These are phyloP conservation scores for Synergus gifuensis DNA, from an alignment of 2,888 invertebrate genomes.

Conservation along the genomic window DNA sequence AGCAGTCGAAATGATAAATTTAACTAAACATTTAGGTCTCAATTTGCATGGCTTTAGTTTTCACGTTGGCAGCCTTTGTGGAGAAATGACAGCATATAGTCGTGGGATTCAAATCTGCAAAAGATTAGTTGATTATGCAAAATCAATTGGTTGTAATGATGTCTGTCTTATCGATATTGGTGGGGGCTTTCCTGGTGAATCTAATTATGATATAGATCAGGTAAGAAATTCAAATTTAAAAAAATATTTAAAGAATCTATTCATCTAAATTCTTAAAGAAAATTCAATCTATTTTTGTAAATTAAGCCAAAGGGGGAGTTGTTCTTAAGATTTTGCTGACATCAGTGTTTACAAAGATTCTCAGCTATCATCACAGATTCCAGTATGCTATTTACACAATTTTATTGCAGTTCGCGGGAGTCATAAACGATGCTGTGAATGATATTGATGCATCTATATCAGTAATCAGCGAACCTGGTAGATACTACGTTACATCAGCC, in stretches of 20 bases:
- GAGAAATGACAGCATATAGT: slow-evolving; percentile 78
- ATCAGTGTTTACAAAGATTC: background rate
- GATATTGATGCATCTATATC: slow-evolving; percentile 69
- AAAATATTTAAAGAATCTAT: background rate
- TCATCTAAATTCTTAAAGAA: background rate
- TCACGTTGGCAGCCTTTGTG: slow-evolving; percentile 70
- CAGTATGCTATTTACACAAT: background rate
- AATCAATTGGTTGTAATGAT: slow-evolving; percentile 78
- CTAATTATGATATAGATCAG: slow-evolving; percentile 76
- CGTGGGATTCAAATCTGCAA: slow-evolving; percentile 79
- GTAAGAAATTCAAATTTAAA: slow-evolving; percentile 61
- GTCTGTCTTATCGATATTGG: slow-evolving; percentile 81
- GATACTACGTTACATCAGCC: slow-evolving; percentile 82
- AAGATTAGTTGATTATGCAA: slow-evolving; percentile 78
- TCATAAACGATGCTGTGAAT: slow-evolving; percentile 79
- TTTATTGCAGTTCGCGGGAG: slow-evolving; percentile 69
- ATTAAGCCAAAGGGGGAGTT: background rate
- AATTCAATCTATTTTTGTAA: slow-evolving; percentile 26
- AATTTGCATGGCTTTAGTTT: slow-evolving; percentile 72
- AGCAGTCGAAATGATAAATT: slow-evolving; percentile 63
- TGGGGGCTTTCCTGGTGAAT: slow-evolving; percentile 81
- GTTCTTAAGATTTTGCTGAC: background rate
- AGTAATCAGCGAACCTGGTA: slow-evolving; percentile 83
- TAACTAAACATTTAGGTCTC: slow-evolving; percentile 65
- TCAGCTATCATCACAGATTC: background rate